A percentile compares a stretch with the other conserved stretches of the same genome.
phyloP scores from a whole-genome alignment of 2,797 vertebrate genomes.

The Hoplostethus mediterraneus region DNA sequence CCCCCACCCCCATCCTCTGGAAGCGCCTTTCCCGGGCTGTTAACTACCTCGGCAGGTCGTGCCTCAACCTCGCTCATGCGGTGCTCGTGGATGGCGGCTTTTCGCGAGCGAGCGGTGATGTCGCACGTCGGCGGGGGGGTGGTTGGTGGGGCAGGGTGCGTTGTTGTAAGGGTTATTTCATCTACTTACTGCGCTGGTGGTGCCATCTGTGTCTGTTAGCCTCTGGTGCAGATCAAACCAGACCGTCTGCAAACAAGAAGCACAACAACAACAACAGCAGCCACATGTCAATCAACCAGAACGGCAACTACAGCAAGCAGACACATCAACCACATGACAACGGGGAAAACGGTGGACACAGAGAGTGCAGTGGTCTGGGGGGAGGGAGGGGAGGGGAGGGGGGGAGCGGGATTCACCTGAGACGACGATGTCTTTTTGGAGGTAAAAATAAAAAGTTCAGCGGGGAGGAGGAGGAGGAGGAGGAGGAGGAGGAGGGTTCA shows the following conservation, averaged over 20 bases:
- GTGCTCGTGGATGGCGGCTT: not conserved
- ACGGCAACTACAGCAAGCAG: conserved; percentile 48
- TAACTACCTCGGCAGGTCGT: conserved; percentile 21
- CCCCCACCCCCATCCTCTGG: not conserved
- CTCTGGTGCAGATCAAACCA: conserved; percentile 98
- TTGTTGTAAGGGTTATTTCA: conserved; percentile 25
- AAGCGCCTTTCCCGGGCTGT: conserved; percentile 5
- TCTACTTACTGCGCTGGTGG: conserved; percentile 90
- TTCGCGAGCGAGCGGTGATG: conserved; percentile 11
- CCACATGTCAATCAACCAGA: conserved; percentile 75
- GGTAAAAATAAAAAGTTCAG: not conserved
- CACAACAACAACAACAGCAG: conserved; percentile 81
- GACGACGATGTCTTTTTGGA: too few relatives aligned
- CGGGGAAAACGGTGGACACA: conserved; percentile 2
- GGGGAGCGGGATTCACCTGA: too few relatives aligned
- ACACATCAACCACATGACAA: conserved; percentile 25
- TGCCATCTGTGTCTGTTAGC: conserved; percentile 93
- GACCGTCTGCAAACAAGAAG: conserved; percentile 89
- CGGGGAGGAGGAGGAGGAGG: conserved; percentile 11
- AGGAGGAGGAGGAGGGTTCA: conserved; percentile 7
- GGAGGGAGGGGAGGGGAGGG: not conserved
- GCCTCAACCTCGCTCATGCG: not conserved
- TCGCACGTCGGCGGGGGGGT: not conserved
- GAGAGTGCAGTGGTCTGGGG: too few relatives aligned
- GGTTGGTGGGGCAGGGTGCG: conserved; percentile 17